Conservation (phyloP, 2,888 invertebrate genomes). For the Spatulosminthurus flaviceps region DNA sequence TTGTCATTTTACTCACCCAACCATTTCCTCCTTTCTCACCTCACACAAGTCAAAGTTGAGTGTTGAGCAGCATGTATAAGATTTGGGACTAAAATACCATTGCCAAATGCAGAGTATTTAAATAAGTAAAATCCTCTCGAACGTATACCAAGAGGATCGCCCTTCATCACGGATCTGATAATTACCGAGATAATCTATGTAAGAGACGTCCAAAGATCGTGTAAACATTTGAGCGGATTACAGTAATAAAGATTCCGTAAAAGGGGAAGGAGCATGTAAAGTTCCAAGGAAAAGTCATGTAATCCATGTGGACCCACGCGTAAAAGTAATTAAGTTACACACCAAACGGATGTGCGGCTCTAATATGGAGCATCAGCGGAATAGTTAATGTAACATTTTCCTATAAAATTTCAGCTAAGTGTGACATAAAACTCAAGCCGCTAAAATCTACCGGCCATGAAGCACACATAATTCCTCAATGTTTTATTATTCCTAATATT, state of each 20-base stretch:
- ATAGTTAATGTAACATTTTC: too few species aligned
- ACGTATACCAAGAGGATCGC: not conserved
- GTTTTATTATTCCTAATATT: too few species aligned
- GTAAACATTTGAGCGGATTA: not conserved
- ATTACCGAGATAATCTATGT: not conserved
- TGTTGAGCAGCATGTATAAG: too few species aligned
- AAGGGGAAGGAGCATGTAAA: not conserved
- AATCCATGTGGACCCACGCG: not conserved
- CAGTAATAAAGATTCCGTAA: not conserved
- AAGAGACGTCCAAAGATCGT: not conserved
- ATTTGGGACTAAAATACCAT: too few species aligned
- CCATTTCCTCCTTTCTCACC: not conserved
- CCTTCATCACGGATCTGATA: not conserved
- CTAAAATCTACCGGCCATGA: too few species aligned
- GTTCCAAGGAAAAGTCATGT: not conserved
- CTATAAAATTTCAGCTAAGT: too few species aligned
- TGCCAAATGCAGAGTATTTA: too few species aligned
- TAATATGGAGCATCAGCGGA: not conserved
- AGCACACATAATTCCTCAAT: too few species aligned
- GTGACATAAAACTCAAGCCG: too few species aligned
- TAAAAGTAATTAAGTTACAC: slow-evolving; percentile 12
- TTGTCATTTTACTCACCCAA: not conserved
- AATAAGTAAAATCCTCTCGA: too few species aligned
- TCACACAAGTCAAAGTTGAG: too few species aligned
- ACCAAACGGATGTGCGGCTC: not conserved